Evolutionary conservation across 2,113 vertebrate species (phyloP).

Genomic region (Elephas maximus): DNA sequence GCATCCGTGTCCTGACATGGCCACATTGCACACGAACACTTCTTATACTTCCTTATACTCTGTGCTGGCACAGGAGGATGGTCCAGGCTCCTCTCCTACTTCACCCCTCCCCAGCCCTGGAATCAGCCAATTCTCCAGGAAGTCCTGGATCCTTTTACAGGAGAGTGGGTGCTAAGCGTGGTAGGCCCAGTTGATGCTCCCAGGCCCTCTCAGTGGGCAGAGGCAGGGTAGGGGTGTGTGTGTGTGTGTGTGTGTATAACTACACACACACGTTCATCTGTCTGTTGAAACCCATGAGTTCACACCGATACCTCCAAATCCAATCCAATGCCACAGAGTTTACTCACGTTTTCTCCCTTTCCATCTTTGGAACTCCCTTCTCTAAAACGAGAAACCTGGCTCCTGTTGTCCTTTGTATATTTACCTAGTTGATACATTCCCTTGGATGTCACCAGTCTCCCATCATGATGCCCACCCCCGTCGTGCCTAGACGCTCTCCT

Average conservation of each 20-base stretch:
- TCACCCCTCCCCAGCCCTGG: neutral
- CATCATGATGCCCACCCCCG: neutral
- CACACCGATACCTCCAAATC: rapidly evolving
- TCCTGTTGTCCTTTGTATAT: neutral
- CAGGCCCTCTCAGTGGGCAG: neutral
- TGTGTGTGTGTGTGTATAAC: too few species aligned
- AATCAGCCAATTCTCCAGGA: rapidly evolving
- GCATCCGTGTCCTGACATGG: neutral
- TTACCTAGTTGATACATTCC: neutral
- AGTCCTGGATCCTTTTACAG: neutral
- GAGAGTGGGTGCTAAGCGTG: neutral
- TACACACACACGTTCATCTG: rapidly evolving
- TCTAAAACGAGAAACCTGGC: neutral
- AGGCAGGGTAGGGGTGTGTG: too few species aligned
- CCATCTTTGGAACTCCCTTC: rapidly evolving
- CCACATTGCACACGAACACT: neutral
- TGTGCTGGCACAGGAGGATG: too few species aligned
- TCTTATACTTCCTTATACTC: neutral
- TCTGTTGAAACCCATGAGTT: neutral
- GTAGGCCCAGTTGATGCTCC: neutral
- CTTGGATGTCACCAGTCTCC: neutral
- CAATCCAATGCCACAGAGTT: rapidly evolving
- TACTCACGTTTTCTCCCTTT: neutral
- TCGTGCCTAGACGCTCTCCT: neutral
- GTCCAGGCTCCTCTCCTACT: neutral